A percentile compares a stretch with the other conserved stretches of the same genome.
phyloP scores from a whole-genome alignment of 2,797 vertebrate genomes.

The Lutra lutra region DNA sequence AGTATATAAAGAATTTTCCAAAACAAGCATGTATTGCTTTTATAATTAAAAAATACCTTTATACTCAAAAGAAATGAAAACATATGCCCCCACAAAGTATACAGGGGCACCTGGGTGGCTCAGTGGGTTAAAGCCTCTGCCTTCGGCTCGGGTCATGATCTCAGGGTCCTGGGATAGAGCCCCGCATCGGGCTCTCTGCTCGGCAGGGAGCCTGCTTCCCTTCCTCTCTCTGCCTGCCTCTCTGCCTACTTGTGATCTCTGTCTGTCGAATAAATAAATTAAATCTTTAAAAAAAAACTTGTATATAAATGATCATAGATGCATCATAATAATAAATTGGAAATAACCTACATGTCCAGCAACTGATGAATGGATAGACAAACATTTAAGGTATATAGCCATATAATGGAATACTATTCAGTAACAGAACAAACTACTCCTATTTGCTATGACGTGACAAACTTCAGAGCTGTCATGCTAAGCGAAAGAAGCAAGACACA shows the following conservation, averaged over 20 bases:
- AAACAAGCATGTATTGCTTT: conserved; percentile 21
- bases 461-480: neutral
- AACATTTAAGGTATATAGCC: neutral
- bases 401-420: neutral
- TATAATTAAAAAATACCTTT: conserved; percentile 28
- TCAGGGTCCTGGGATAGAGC: too few relatives aligned
- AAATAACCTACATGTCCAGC: neutral
- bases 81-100: neutral
- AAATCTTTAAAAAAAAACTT: neutral
- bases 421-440: neutral
- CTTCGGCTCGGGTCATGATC: too few relatives aligned
- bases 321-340: neutral
- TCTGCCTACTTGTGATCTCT: too few relatives aligned
- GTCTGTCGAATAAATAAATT: too few relatives aligned
- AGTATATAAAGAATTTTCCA: neutral
- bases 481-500: neutral
- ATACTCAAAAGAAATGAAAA: conserved; percentile 15
- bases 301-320: neutral
- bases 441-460: neutral
- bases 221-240: too few relatives aligned
- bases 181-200: too few relatives aligned
- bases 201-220: too few relatives aligned
- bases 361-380: neutral
- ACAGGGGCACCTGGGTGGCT: too few relatives aligned
- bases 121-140: too few relatives aligned